Base-by-base conservation (phyloP, 2,888 invertebrate species). In the Ophraella communa region DNA sequence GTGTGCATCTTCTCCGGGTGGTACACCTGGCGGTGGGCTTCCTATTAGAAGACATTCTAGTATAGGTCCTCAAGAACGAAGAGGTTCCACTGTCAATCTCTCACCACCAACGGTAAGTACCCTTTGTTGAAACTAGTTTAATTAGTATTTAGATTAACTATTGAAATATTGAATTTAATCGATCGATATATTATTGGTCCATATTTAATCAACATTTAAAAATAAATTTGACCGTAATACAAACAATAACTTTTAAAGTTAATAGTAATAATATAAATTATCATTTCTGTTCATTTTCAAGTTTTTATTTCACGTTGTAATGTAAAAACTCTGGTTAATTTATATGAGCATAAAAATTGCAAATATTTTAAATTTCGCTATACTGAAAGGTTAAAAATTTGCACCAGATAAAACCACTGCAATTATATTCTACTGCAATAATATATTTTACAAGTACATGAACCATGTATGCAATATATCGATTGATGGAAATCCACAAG, bases 31-130 rank as follows among this genome's bases (percentile, higher is more conserved):
- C 62, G 90, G 89, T 59, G 93, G 93, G 0, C 83, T 95, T 65
- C 95, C 95, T 14, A 91, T 92, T 33, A 88, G 95, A 57, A 89
- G 95, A 21, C 96, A 96, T 82, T 95, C 95, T 62, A 94, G 94
- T 82, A 95, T 94, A 74, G 95, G 94, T 20, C 93, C 95, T 0
- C 94, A 95, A 78, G 94, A 95, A 80, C 88, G 94, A 68, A 89
- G 94, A 58, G 91, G 91, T 62, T 93, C 93, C 11, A 90, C 91
- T 66, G 90, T 92, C 72, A 94, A 94, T 84, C 85, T 94, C 66
- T 94, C 94, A 66, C 94, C 94, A 72, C 94, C 94, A 73, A 92
- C 93, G 86, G 95, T 95, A 89, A 89, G 90, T 71, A 27, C 10
- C 14, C 3, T 18, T 39, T 33, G 35, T 23, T 54, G 39, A 35